Base-by-base conservation (phyloP, 2,888 invertebrate genomes). In the Notodonta dromedarius region DNA sequence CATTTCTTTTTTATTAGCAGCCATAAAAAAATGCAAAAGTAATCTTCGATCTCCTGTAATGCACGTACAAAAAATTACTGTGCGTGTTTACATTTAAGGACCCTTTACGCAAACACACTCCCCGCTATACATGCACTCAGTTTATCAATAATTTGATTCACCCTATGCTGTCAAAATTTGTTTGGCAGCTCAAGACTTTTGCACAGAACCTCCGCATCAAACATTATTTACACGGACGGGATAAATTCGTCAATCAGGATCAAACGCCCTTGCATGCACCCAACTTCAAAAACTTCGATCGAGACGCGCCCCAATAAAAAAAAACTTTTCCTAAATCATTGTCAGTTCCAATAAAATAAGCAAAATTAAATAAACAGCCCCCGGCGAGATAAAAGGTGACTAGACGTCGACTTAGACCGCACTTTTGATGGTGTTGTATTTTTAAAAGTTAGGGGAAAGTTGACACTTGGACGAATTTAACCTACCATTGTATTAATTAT, bases 401-500 rank as follows among this genome's bases (percentile, higher is more conserved):
- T 90, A 89, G 91, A 86, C 89, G 81, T 69, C 81, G 83, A 76
- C 85, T 82, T 79, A 87, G 87, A 91, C 91, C 91, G 83, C 91
- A 89, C 88, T 90, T 90, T 90, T 90, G 91, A 91, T 88, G 91
- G 90, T 85, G 88, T 86, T 86, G 90, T 89, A 86, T 90, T 92
- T 92, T 90, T 71, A 80, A 85, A 91, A 90, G 87, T 91, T 88
- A 81, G 90, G 92, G 93, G 90, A 90, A 87, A 89, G 89, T 89
- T 92, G 92, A 92, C 92, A 92, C 92, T 92, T 88, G 80, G 90
- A 90, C 86, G 89, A 92, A 88, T 93, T 92, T 92, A 91, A 92
- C 91, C 91, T 92, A 86, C 89, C 89, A 91, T 93, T 91, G 91
- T 92, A 92, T 93, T 93, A 93, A 93, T 93, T 93, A 93, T 93